These are phyloP conservation scores for Ochropleura leucogaster DNA, from an alignment of 2,888 invertebrate genomes.

Conservation along the genomic window DNA sequence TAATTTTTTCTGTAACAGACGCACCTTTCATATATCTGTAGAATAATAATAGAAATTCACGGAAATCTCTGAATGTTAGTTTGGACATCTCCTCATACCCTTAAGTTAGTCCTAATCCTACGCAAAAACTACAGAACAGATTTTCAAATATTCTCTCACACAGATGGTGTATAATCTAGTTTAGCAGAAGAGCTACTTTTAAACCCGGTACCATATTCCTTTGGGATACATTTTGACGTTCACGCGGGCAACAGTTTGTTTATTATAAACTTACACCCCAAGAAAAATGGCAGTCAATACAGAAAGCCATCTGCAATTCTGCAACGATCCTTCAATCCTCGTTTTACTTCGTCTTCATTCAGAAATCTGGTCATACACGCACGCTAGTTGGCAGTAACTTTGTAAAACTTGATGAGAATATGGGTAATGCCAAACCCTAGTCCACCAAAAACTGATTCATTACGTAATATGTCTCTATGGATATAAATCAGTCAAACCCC, in stretches of 20 bases:
- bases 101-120: too few species aligned
- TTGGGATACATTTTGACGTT: too few species aligned
- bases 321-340: background rate
- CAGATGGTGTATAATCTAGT: too few species aligned
- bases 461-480: background rate
- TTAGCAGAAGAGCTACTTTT: too few species aligned
- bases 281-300: background rate
- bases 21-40: too few species aligned
- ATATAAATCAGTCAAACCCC: conserved; percentile 31
- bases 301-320: background rate
- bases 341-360: background rate
- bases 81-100: background rate
- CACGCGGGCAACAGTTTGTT: too few species aligned
- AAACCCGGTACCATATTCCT: too few species aligned
- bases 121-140: too few species aligned
- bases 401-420: background rate
- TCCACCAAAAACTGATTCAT: background rate
- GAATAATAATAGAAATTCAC: background rate
- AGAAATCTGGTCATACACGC: background rate
- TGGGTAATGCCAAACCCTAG: background rate
- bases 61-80: conserved; percentile 1
- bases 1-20: too few species aligned
- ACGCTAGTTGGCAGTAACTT: background rate
- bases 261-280: background rate
- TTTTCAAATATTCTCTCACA: too few species aligned